A percentile compares a stretch with the other conserved stretches of the same genome.
Evolutionary conservation across 2,113 vertebrate species (phyloP).

Genomic region (Sus scrofa): T2T-Sscrofa CM000813.6:42212001-42212500

Average conservation of each 20-base stretch:
- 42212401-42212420: slow-evolving; percentile 91
- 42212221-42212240: neutral
- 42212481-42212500: neutral
- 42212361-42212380: slow-evolving; percentile 97
- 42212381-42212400: slow-evolving; percentile 90
- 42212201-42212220: neutral
- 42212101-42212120: neutral
- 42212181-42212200: neutral
- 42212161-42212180: neutral
- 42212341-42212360: slow-evolving; percentile 92
- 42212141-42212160: too few relatives aligned
- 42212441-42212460: slow-evolving; percentile 69
- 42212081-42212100: neutral
- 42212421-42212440: slow-evolving; percentile 82
- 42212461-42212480: slow-evolving; percentile 64
- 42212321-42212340: slow-evolving; percentile 86
- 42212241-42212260: neutral
- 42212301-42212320: slow-evolving; percentile 87
- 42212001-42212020: neutral
- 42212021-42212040: neutral
- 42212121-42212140: neutral
- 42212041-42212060: neutral
- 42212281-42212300: slow-evolving; percentile 78
- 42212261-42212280: slow-evolving; percentile 53
- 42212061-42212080: neutral